Evolutionary conservation across 64 coral and sea anemone genomes (phyloP), one percentile per base, ranked within the genome.

Genomic region (Montipora capricornis): DNA sequence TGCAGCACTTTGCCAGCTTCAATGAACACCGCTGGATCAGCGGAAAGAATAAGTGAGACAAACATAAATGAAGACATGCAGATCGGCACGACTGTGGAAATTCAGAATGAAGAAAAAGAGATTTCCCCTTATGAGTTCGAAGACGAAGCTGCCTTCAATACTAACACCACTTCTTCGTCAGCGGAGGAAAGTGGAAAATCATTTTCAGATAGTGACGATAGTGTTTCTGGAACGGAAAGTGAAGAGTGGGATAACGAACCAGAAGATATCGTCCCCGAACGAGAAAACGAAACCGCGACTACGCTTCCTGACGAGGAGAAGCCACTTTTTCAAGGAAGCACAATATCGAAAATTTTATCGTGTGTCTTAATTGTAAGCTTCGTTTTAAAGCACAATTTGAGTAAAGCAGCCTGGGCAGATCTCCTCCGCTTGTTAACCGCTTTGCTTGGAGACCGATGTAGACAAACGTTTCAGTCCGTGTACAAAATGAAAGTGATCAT

Each of bases 401-500:
- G n/a, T n/a, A n/a, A n/a, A n/a, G n/a, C n/a, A n/a, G n/a, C n/a
- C n/a, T n/a, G n/a, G n/a, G n/a, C n/a, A n/a, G n/a, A n/a, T n/a
- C n/a, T n/a, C n/a, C n/a, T n/a, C n/a, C n/a, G n/a, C n/a, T n/a
- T n/a, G n/a, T n/a, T n/a, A n/a, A n/a, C n/a, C n/a, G n/a, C n/a
- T n/a, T n/a, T 92, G 49, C 20, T 78, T 77, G 90, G 90, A 77
- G 80, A 78, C 59, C 73, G 70, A 50, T 92, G 53, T 46, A 92
- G 83, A 84, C 52, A 81, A 84, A 47, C 80, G 8, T 92, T 92
- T 77, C 47, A 92, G 52, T 92, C 90, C 77, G 81, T 92, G 73
- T 92, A 92, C 44, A 92, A 92, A 84, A 92, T 92, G 80, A 92
- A 92, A 74, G 53, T 92, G 68, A 85, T 20, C 70, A 68, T 92